Evolutionary conservation across 2,113 vertebrate genomes (phyloP).

Genomic region (Calypte anna): DNA sequence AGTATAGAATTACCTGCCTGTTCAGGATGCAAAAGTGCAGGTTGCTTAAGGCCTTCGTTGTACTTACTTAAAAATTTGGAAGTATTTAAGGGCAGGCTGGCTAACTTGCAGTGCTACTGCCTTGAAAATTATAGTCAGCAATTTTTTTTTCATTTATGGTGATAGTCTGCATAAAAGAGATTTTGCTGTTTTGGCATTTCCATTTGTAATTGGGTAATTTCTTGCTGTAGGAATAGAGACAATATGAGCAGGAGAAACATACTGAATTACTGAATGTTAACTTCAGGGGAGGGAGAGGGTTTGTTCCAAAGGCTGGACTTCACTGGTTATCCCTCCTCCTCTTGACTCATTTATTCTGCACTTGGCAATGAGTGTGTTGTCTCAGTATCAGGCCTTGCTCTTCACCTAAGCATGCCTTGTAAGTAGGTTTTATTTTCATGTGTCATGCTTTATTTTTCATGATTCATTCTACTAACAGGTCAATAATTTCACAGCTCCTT

Average conservation of each 20-base stretch:
- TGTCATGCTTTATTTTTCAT: neutral
- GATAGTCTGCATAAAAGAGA: neutral
- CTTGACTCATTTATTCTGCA: neutral
- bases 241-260: neutral
- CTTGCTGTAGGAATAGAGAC: neutral
- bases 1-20: neutral
- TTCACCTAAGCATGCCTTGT: slow-evolving; percentile 43
- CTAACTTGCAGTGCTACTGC: neutral
- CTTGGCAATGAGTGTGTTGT: neutral
- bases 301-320: slow-evolving; percentile 1
- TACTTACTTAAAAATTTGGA: neutral
- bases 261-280: neutral
- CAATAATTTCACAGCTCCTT: slow-evolving; percentile 26
- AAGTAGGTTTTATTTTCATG: slow-evolving; percentile 28
- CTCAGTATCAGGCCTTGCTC: neutral
- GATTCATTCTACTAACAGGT: slow-evolving; percentile 53
- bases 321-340: neutral
- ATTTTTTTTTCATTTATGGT: neutral
- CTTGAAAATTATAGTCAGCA: neutral
- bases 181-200: neutral
- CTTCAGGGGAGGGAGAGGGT: neutral
- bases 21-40: neutral
- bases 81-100: neutral
- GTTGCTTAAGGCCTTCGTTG: neutral
- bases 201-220: neutral